Base-by-base conservation (phyloP, 2,113 vertebrate species). In the Haliaeetus leucogaster region DNA sequence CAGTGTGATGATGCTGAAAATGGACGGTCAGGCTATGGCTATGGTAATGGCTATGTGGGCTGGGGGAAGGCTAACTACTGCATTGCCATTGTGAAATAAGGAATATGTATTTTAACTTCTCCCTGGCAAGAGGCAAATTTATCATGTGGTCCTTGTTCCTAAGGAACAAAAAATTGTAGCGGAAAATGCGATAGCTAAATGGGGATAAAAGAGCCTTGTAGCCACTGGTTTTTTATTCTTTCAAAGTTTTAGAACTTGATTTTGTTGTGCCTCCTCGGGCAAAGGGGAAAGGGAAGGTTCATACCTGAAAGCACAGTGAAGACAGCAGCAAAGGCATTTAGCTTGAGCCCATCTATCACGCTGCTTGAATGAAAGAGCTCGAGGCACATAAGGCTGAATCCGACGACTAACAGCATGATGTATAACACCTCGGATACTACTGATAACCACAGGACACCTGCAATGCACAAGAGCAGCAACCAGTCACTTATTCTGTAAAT, bases 241-340 rank as follows among this genome's bases (percentile, higher is more conserved):
- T 47, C 30, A 40, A 2, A 93, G 45, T 50, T 61, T 77, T 22
- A 62, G 53, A 30, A n/a, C 52, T 82, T 63, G 26, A 9, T 56
- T 76, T 55, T 19, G 36, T 77, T 16, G 2, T 29, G 21, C 11
- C 25, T 86, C 32, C 22, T 55, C 1, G 0, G 78, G 65, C 19
- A 42, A 53, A 74, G 82, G 61, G 32, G 48, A 58, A 76, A 27
- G n/a, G 53, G 58, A 87, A 30, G 25, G 56, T 67, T 79, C 93
- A 55, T 98, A 99, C 99, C 99, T 95, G 99, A 99, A 55, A 99
- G 98, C 85, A 99, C 99, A 76, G 99, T 99, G 99, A 99, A 99
- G 97, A 99, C 99, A 16, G 99, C 99, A 2, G 99, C 99, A 43
- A 99, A 99, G 97, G 99, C 99, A 66, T 99, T 99, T 95, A 99